Base-by-base conservation (phyloP, 1,140 invertebrate species). In the Tachypleus tridentatus region DNA sequence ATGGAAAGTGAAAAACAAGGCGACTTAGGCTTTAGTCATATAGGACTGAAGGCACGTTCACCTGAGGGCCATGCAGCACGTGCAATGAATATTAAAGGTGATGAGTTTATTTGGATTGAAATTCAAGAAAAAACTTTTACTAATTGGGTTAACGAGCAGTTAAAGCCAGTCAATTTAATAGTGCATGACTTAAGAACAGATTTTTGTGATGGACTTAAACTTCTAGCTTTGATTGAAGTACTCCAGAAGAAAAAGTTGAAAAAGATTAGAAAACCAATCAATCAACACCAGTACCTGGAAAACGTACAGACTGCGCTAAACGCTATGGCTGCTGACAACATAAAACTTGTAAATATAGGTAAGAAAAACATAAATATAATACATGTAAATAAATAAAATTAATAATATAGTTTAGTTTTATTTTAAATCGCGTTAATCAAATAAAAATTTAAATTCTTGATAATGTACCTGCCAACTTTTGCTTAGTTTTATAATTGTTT, bases 331-430 rank as follows among this genome's bases (percentile, higher is more conserved):
- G 88, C 92, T 65, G 96, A 98, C 77, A 92, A 94, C 56, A 89
- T 99, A 29, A 97, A 96, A 78, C 83, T 98, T 54, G 95, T 98
- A 66, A 98, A 98, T 79, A 98, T 98, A 73, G 96, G 95, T 96
- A 77, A 84, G 82, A 29, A 29, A 29, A 29, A 29, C 29, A 29
- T 29, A 29, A 29, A 29, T 29, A 29, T 29, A 29, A 29, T 29
- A 29, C 29, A 29, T 29, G 29, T 29, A 29, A 29, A 29, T 29
- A 29, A 29, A 29, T 29, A 29, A 29, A 29, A 29, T 29, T 29
- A 29, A 29, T 29, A 29, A 29, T 29, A 29, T 29, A 29, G 29
- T 29, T 29, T 29, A 29, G 29, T 29, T 29, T 29, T 29, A 29
- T 29, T 29, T 29, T 29, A 29, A 29, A 0, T 29, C 29, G 29